Base-by-base conservation (phyloP, 2,113 vertebrate genomes). In the Chionomys nivalis region DNA sequence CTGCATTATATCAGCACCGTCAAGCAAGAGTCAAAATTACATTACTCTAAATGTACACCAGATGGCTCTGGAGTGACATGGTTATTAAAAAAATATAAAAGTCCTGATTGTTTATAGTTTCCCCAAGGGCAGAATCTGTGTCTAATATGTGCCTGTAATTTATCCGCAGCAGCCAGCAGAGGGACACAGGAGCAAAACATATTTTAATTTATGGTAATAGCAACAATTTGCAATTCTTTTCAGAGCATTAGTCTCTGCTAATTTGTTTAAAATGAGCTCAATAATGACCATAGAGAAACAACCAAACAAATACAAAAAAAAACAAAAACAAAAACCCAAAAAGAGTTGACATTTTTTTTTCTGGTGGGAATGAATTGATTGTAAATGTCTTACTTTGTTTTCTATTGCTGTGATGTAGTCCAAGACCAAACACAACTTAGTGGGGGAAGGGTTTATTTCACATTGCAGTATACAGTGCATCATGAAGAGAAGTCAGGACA, bases 31-130 rank as follows among this genome's bases (percentile, higher is more conserved):
- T 88, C 94, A 76, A 94, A 96, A 97, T 97, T 97, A 96, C 97
- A 94, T 98, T 98, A 96, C 97, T 97, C 68, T 96, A 97, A 98
- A 98, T 97, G 97, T 89, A 92, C 98, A 98, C 98, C 97, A 98
- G 98, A 96, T 98, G 98, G 98, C 98, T 98, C 96, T 92, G n/a
- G 92, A 87, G 96, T 95, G 94, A 98, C 93, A 96, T 87, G 91
- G 91, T 75, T 95, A 87, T 94, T 75, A 21, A 6, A 58, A 19
- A 19, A 95, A 65, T 19, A 72, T 36, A 28, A 16, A 2, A 36
- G 68, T 44, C 65, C 36, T 4, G 9, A 44, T 91, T 97, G 92
- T 95, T 97, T 96, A 96, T 83, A 97, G 76, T 82, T 97, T 82
- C 90, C 91, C 89, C 47, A 75, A 91, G 66, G 24, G 68, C 61